Evolutionary conservation across 2,797 vertebrate species (phyloP), one percentile per base, ranked within the genome.

Genomic region (Sebastes taczanowskii): DNA sequence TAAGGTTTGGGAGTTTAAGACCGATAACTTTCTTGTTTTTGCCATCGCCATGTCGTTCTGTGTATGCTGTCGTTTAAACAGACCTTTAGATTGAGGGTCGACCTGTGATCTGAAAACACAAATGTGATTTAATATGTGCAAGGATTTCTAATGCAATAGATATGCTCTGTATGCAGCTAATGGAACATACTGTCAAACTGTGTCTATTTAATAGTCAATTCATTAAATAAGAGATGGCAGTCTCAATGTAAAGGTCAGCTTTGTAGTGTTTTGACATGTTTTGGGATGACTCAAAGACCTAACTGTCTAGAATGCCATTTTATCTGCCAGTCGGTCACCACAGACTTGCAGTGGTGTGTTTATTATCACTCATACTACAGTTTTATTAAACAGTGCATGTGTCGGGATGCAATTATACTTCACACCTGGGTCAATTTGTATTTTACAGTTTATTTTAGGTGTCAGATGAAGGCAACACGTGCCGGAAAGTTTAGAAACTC

Each of bases 1-100:
- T 99, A 99, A 99, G 96, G 98, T 99, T 92, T 58, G 80, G 11
- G 55, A 53, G 13, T 22, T 42, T 52, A 46, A 52, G 18, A 25
- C 62, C 23, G 7, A 63, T 22, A n/a, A 18, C 38, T 22, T 56
- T 27, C 18, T 11, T 35, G 11, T 32, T 55, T 49, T 74, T 68
- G 9, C 49, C 16, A 6, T 10, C 23, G 38, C 6, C 6, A 18
- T 46, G 11, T 11, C 2, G 59, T 59, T 55, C 11, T 49, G 2
- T 71, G 2, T 22, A 4, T 23, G 5, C 8, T n/a, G 6, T 35
- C 20, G 35, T 38, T 56, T 23, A 77, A 62, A 29, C 22, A 25
- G 59, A 74, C 18, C 30, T 78, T 77, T 35, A 61, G 16, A 32
- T 46, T 59, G 13, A 58, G 2, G 64, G 20, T 25, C 7, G 16